Conservation (phyloP, 1,140 invertebrate genomes). For the Zophobas morio region DNA sequence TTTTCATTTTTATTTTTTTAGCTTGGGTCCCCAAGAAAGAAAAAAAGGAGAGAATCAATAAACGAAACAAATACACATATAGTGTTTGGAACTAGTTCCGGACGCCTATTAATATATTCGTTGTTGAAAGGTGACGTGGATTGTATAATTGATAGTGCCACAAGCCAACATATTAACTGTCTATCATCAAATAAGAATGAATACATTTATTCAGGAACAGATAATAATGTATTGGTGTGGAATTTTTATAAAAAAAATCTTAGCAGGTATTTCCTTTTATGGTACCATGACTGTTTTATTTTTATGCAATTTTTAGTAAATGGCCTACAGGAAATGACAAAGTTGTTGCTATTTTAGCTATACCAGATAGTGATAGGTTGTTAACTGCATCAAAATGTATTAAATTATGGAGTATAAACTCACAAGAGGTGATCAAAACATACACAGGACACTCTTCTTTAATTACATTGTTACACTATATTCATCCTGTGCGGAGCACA, state of each 20-base stretch:
- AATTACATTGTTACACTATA: conserved; percentile 71
- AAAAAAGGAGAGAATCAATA: conserved; percentile 68
- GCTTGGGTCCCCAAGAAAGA: conserved; percentile 68
- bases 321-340: conserved; percentile 79
- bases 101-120: conserved; percentile 78
- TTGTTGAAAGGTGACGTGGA: conserved; percentile 75
- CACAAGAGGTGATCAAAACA: conserved; percentile 72
- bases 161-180: conserved; percentile 66
- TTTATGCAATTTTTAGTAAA: conserved; percentile 61
- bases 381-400: conserved; percentile 77
- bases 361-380: conserved; percentile 75
- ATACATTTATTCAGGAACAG: conserved; percentile 69
- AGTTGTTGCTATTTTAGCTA: conserved; percentile 77
- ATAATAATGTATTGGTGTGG: conserved; percentile 71
- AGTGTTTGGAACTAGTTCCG: conserved; percentile 77
- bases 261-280: conserved; percentile 54
- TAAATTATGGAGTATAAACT: conserved; percentile 77
- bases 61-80: conserved; percentile 65
- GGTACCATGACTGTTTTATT: background rate
- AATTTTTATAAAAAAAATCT: conserved; percentile 64
- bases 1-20: conserved; percentile 61
- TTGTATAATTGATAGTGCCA: conserved; percentile 68
- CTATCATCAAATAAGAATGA: conserved; percentile 66
- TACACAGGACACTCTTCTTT: conserved; percentile 80
- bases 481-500: conserved; percentile 64